Evolutionary conservation across 2,888 invertebrate genomes (phyloP), one percentile per base, ranked within the genome.

Genomic region (Neoitamus cyanurus): DNA sequence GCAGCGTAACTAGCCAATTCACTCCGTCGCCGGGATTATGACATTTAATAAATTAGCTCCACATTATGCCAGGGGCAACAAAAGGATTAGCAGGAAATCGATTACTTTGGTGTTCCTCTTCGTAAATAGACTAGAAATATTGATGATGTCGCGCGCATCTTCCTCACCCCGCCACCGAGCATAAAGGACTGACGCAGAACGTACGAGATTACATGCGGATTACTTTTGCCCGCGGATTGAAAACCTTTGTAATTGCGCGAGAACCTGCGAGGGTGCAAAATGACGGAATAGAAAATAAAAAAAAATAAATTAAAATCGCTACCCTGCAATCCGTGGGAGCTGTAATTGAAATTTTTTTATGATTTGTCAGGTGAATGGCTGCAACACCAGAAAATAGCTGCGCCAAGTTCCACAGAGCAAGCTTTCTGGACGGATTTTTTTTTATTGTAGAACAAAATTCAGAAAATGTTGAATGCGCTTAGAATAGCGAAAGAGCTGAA

Each of bases 21-120:
- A 31, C 15, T 78, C 20, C 31, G 46, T 78, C 75, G 25, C 75
- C 20, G 75, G 78, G 15, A 78, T 78, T 78, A 78, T 78, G 78
- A 78, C 78, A 48, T 78, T 78, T 78, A 48, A 78, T 78, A 78
- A 78, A 78, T 78, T 78, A 78, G 46, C 46, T 48, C 15, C 30
- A 58, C 78, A 78, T 78, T 78, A 78, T 78, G 78, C 58, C 15
- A 20, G 20, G 31, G 42, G 34, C 34, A 78, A 78, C 78, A 78
- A 78, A 78, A 78, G 46, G 78, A 78, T 58, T 78, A 78, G 30
- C 30, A 58, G 58, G 31, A 78, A 78, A 78, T 78, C 78, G 34
- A 58, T 58, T 78, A 9, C 15, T 58, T 58, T 58, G 25, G 58
- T 58, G 25, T 58, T 58, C 58, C 58, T 20, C 58, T 58, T 58